These are phyloP conservation scores for Agrochola macilenta DNA, from an alignment of 2,888 invertebrate genomes.

Conservation along the genomic window DNA sequence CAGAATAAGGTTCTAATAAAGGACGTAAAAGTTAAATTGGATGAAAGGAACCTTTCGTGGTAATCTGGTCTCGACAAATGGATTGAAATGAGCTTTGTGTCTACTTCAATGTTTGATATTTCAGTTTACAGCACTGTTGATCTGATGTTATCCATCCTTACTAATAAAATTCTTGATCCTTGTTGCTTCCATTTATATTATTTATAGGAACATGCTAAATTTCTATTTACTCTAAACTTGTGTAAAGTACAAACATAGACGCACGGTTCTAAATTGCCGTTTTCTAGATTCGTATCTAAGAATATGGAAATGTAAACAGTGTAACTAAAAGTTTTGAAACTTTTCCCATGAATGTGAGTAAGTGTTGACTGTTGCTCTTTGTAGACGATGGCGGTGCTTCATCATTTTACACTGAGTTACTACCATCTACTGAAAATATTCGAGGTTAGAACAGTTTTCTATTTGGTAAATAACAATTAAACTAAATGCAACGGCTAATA, in stretches of 20 bases:
- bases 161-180: background rate
- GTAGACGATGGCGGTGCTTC: background rate
- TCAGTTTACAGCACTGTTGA: background rate
- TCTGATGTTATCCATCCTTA: background rate
- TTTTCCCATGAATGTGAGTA: slow-evolving; percentile 9
- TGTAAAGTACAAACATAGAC: slow-evolving; percentile 4
- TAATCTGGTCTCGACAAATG: background rate
- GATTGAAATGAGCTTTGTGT: background rate
- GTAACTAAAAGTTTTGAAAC: slow-evolving; percentile 19
- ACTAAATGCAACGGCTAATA: background rate
- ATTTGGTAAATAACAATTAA: slow-evolving; percentile 4
- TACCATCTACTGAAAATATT: background rate
- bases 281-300: background rate
- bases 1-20: background rate
- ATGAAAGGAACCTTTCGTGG: slow-evolving; percentile 2
- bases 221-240: background rate
- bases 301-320: slow-evolving; percentile 3
- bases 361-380: slow-evolving; percentile 10
- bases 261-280: background rate
- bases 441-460: background rate
- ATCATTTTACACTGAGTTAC: background rate
- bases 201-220: background rate
- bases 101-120: background rate
- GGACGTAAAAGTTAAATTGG: background rate
- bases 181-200: background rate